Percentiles rank a stretch among this genome's conserved stretches.
Evolutionary conservation across 2,113 vertebrate genomes (phyloP).

Genomic region (Cebus imitator): DNA sequence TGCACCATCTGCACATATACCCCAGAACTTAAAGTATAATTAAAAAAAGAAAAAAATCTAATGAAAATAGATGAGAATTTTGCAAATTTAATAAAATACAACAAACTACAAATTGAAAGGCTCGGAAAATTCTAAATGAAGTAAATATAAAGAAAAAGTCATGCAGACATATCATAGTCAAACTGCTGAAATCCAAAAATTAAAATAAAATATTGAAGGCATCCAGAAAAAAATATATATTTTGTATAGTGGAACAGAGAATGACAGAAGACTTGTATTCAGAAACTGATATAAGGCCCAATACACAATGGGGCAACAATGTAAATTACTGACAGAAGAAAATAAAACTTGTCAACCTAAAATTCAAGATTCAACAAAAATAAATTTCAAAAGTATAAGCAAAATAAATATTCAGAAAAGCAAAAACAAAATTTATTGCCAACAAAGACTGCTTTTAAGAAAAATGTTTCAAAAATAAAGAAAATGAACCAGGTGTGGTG

Average conservation of each 20-base stretch:
- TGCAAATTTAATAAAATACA: background rate
- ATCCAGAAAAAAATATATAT: background rate
- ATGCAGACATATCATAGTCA: background rate
- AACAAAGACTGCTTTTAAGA: background rate
- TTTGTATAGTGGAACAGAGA: background rate
- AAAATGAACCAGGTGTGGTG: background rate
- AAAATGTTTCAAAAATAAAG: background rate
- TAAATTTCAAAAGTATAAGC: background rate
- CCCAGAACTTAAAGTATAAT: too few species aligned
- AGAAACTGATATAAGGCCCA: background rate
- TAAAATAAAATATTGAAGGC: background rate
- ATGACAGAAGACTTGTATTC: background rate
- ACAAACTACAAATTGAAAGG: background rate
- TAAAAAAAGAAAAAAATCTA: background rate
- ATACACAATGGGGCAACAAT: background rate
- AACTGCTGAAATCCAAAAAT: background rate
- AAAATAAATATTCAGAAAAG: background rate
- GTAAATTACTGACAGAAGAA: background rate
- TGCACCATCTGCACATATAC: too few species aligned
- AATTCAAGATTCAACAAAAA: background rate
- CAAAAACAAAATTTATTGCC: background rate
- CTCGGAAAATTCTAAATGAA: background rate
- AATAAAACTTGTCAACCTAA: background rate
- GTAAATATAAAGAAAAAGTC: background rate
- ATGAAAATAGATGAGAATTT: background rate